Percentiles rank a stretch among this genome's conserved stretches.
Conservation (phyloP, 1,140 invertebrate species). For the Zophobas morio region DNA sequence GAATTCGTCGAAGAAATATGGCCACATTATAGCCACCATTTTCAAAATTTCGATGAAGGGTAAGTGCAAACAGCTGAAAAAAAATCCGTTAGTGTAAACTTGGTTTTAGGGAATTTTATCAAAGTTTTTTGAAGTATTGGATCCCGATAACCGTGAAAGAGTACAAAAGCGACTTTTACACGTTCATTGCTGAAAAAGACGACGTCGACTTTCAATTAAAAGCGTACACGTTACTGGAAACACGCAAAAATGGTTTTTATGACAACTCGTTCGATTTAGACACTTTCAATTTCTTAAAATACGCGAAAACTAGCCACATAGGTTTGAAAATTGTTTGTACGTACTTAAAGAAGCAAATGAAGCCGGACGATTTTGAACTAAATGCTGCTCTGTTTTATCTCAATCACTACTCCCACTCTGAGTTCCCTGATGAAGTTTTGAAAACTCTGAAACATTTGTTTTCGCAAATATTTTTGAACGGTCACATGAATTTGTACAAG, state of each 20-base stretch:
- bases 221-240: slow-evolving; percentile 49
- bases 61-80: slow-evolving; percentile 44
- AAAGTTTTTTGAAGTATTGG: slow-evolving; percentile 57
- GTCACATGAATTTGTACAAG: slow-evolving; percentile 42
- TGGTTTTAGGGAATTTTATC: slow-evolving; percentile 56
- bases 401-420: slow-evolving; percentile 9
- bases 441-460: slow-evolving; percentile 48
- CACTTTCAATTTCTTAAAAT: slow-evolving; percentile 25
- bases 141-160: slow-evolving; percentile 50
- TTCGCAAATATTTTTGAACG: slow-evolving; percentile 45
- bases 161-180: slow-evolving; percentile 50
- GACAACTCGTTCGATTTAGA: slow-evolving; percentile 11
- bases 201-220: slow-evolving; percentile 40
- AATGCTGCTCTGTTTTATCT: slow-evolving; percentile 35
- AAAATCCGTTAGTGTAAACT: slow-evolving; percentile 4
- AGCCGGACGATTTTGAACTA: slow-evolving; percentile 39
- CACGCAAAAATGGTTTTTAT: slow-evolving; percentile 31
- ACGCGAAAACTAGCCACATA: slow-evolving; percentile 41
- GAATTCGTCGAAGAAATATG: slow-evolving; percentile 49
- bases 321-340: slow-evolving; percentile 46
- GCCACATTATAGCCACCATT: slow-evolving; percentile 47
- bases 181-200: slow-evolving; percentile 36
- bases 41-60: slow-evolving; percentile 54
- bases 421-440: slow-evolving; percentile 43
- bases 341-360: slow-evolving; percentile 37